Evolutionary conservation across 2,113 vertebrate genomes (phyloP).

Genomic region (Ceyx melanurus): DNA sequence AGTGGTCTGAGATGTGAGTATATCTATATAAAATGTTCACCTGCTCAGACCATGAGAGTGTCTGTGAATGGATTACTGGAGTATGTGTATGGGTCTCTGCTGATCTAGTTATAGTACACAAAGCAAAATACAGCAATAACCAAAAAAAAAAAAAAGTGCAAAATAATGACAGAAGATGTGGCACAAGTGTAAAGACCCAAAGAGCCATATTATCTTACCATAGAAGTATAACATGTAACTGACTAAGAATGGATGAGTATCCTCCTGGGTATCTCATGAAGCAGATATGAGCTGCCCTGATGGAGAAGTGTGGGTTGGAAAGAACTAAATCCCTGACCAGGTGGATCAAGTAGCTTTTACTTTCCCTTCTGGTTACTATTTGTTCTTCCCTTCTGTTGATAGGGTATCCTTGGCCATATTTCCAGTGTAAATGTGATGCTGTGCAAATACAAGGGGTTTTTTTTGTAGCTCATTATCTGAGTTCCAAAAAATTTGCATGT

Average conservation of each 20-base stretch:
- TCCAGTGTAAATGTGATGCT: neutral
- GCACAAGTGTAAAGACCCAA: neutral
- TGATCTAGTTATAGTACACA: neutral
- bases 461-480: neutral
- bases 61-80: neutral
- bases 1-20: neutral
- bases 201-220: neutral
- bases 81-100: neutral
- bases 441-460: neutral
- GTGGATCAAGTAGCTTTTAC: neutral
- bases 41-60: accelerated
- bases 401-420: neutral
- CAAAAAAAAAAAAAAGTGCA: no score
- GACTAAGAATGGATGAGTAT: neutral
- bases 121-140: neutral
- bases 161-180: neutral
- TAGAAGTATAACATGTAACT: neutral
- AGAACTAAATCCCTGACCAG: neutral
- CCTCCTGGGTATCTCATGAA: neutral
- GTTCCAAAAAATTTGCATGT: neutral
- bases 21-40: neutral
- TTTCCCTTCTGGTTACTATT: neutral
- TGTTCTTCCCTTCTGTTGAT: neutral
- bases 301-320: neutral
- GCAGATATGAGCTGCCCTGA: neutral